Conservation (phyloP, 2,113 vertebrate species). For the Hepsetus odoe region DNA sequence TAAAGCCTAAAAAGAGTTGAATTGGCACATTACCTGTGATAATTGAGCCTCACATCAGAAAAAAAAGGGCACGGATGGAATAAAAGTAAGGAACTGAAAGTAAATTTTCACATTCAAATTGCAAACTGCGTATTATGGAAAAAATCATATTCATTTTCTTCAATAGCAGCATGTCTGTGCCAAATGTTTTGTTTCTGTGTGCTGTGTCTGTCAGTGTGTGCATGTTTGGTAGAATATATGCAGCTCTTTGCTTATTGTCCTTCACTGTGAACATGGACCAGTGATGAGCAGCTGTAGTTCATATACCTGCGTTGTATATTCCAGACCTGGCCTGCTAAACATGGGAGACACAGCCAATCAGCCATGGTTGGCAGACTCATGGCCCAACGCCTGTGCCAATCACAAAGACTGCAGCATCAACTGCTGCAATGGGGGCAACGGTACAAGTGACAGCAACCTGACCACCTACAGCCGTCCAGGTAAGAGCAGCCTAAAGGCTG, state of each 20-base stretch:
- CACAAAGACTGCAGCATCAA: conserved; percentile 98
- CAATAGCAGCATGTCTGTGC: not conserved
- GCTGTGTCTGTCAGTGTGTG: not conserved
- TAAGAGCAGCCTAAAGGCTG: conserved; percentile 62
- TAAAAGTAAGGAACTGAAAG: no score
- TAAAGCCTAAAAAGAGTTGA: no score
- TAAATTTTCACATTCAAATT: no score
- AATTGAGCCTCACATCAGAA: no score
- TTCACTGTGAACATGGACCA: no score
- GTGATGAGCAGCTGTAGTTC: not conserved
- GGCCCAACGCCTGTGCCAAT: conserved; percentile 95
- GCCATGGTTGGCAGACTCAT: conserved; percentile 97
- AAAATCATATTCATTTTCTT: no score
- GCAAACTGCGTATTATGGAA: no score
- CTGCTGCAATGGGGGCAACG: conserved; percentile 93
- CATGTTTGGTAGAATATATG: not conserved
- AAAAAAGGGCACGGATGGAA: no score
- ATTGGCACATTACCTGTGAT: no score
- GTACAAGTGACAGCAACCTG: conserved; percentile 97
- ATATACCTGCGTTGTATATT: not conserved
- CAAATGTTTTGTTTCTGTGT: no score
- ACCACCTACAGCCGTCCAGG: conserved; percentile 97
- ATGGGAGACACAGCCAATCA: conserved; percentile 90
- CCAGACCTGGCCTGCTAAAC: conserved; percentile 94
- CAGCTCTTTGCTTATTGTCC: no score